Conservation (phyloP, 2,113 vertebrate species). For the Anoplopoma fimbria region DNA sequence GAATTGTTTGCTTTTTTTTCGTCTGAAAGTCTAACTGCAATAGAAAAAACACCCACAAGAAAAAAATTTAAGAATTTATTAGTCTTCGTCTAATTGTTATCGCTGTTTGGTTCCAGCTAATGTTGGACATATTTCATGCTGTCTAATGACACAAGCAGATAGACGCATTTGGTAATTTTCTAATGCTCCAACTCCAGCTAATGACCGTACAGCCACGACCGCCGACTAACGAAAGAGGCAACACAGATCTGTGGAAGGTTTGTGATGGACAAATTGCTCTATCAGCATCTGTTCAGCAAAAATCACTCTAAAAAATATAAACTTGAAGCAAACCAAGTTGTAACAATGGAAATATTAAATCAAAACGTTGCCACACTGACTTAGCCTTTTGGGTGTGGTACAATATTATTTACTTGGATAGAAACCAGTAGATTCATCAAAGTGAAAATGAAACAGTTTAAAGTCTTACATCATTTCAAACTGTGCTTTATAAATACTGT, state of each 20-base stretch:
- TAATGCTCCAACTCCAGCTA: background rate
- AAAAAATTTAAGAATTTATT: background rate
- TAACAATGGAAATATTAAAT: background rate
- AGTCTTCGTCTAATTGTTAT: slow-evolving; percentile 1
- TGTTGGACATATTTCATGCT: slow-evolving; percentile 1
- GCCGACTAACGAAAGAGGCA: background rate
- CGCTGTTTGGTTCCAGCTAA: slow-evolving; percentile 12
- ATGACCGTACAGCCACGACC: background rate
- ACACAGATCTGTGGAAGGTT: background rate
- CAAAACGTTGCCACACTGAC: background rate
- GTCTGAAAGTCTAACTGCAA: background rate
- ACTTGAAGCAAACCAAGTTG: too few relatives aligned
- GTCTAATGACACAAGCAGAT: slow-evolving; percentile 8
- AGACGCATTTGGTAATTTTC: background rate
- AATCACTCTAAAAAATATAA: background rate
- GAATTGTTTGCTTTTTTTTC: background rate
- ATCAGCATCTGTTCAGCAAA: background rate
- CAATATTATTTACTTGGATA: background rate
- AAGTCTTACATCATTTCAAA: background rate
- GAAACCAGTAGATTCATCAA: background rate
- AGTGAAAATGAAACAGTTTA: background rate
- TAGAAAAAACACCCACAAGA: background rate
- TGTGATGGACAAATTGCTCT: background rate
- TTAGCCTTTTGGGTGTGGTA: background rate
- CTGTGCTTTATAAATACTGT: background rate